A percentile compares a stretch with the other conserved stretches of the same genome.
These are phyloP conservation scores for Antheraea mylitta DNA, from an alignment of 1,140 invertebrate species.

Conservation along the genomic window DNA sequence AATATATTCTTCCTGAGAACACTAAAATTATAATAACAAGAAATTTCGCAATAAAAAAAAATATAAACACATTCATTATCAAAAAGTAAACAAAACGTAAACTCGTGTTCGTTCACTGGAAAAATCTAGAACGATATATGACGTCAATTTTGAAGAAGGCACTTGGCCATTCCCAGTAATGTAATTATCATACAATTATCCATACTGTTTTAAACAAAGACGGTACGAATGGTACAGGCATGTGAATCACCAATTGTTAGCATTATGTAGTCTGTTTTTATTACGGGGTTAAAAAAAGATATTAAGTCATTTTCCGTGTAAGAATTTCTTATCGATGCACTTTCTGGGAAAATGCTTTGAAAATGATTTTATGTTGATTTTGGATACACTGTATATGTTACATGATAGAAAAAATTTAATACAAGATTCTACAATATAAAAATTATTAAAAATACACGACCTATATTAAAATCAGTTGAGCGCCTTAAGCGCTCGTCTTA, in stretches of 20 bases:
- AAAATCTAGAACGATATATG: neutral
- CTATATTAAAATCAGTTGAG: too few relatives aligned
- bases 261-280: neutral
- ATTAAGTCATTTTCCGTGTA: neutral
- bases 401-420: too few relatives aligned
- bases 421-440: too few relatives aligned
- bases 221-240: neutral
- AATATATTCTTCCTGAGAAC: too few relatives aligned
- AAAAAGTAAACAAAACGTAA: neutral
- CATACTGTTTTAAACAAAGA: conserved; percentile 1
- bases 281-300: neutral
- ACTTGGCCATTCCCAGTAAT: neutral
- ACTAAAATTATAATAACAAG: neutral
- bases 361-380: too few relatives aligned
- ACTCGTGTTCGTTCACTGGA: neutral
- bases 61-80: neutral
- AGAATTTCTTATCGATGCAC: too few relatives aligned
- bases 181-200: conserved; percentile 3
- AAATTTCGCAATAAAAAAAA: neutral
- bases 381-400: too few relatives aligned
- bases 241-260: neutral
- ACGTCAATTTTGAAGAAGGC: neutral
- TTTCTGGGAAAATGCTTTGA: too few relatives aligned
- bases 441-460: too few relatives aligned
- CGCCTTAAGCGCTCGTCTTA: too few relatives aligned